These are phyloP conservation scores for Carposina sasakii DNA, from an alignment of 1,140 invertebrate genomes.

Conservation along the genomic window DNA sequence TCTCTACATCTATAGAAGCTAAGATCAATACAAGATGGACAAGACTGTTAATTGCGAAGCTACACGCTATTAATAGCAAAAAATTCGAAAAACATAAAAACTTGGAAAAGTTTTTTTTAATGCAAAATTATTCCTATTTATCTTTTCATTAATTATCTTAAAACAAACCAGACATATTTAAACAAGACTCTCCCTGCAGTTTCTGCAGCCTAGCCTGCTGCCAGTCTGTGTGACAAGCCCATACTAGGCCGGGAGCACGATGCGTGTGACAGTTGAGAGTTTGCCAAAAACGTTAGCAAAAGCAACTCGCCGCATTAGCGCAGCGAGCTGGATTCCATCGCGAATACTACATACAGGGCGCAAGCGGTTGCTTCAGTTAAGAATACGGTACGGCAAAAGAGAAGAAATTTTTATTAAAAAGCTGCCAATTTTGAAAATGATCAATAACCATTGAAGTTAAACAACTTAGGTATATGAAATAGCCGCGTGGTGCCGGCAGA, in stretches of 20 bases:
- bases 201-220: not conserved
- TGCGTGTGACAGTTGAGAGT: constrained; percentile 57
- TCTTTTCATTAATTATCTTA: not conserved
- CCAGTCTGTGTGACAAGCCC: too few relatives aligned
- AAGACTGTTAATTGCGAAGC: too few relatives aligned
- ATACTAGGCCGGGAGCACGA: constrained; percentile 26
- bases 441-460: too few relatives aligned
- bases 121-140: not conserved
- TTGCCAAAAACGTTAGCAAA: constrained; percentile 48
- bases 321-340: constrained; percentile 35
- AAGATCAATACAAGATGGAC: too few relatives aligned
- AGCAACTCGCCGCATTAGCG: constrained; percentile 42
- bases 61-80: not conserved
- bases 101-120: not conserved
- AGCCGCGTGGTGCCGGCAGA: too few relatives aligned
- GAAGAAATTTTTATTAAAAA: too few relatives aligned
- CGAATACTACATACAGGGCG: not conserved
- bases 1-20: too few relatives aligned
- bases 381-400: too few relatives aligned
- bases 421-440: too few relatives aligned
- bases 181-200: not conserved
- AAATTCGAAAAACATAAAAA: not conserved
- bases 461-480: too few relatives aligned
- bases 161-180: not conserved
- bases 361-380: not conserved